These are phyloP conservation scores for Orthosia gothica DNA, from an alignment of 2,888 invertebrate genomes.

Conservation along the genomic window DNA sequence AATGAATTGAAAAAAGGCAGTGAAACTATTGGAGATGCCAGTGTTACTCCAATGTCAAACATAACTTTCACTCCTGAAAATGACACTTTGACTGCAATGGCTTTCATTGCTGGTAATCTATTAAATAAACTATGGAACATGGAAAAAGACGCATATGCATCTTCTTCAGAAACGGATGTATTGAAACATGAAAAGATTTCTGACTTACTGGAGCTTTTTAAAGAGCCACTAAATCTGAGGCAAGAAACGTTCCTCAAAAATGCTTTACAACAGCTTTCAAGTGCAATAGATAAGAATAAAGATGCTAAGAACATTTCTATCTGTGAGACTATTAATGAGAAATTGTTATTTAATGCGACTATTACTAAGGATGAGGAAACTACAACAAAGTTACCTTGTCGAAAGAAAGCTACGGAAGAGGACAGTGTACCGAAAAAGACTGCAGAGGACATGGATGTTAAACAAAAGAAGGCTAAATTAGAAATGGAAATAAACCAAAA, in stretches of 20 bases:
- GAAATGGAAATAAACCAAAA: conserved; percentile 25
- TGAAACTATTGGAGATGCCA: conserved; percentile 82
- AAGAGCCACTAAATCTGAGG: conserved; percentile 84
- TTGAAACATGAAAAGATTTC: conserved; percentile 85
- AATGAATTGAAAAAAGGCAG: conserved; percentile 82
- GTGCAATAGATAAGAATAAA: conserved; percentile 78
- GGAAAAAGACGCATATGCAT: conserved; percentile 80
- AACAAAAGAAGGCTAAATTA: conserved; percentile 3
- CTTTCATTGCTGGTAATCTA: conserved; percentile 87
- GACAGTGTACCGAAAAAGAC: neutral
- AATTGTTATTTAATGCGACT: conserved; percentile 54
- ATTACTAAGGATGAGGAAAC: conserved; percentile 18
- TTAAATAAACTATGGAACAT: conserved; percentile 88
- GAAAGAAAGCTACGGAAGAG: conserved; percentile 36
- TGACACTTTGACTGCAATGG: conserved; percentile 87
- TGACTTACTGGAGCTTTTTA: conserved; percentile 84
- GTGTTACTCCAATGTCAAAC: conserved; percentile 81
- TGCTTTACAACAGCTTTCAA: conserved; percentile 83
- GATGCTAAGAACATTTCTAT: conserved; percentile 78
- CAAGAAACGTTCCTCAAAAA: conserved; percentile 85
- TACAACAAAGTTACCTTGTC: conserved; percentile 14
- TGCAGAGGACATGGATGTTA: neutral
- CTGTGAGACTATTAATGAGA: conserved; percentile 78
- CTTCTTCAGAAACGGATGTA: conserved; percentile 80
- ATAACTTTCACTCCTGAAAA: conserved; percentile 88